Base-by-base conservation (phyloP, 2,888 invertebrate genomes). In the Strigamia crassipes region DNA sequence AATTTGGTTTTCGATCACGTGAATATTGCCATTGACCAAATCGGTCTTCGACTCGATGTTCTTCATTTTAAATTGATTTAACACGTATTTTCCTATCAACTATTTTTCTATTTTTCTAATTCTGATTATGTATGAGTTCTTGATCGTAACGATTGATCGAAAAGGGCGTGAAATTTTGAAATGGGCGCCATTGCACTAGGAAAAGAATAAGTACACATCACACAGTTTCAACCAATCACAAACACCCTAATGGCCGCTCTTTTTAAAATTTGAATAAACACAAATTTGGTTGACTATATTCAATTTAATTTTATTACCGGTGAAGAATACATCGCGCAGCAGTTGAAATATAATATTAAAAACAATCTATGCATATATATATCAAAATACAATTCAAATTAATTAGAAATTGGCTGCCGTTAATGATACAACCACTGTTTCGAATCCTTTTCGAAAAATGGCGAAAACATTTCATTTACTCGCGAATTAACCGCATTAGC, bases 1-100 rank as follows among this genome's bases (percentile, higher is more conserved):
- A 81, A 81, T 81, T 21, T 61, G n/a, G 10, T 66, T 61, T 41
- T 81, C 81, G 31, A 81, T 38, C 1, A n/a, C 5, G n/a, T 66
- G 61, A 8, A 81, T 34, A 38, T 66, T 46, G 3, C 18, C 23
- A 12, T 23, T 27, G 10, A 61, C 4, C 1, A 61, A 3, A 13
- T 27, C 66, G 12, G 1, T 27, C 10, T 15, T 66, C 13, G 66
- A 66, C 2, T 31, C 31, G 10, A 66, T 2, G 66, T 66, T 66
- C 12, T 66, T 66, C 66, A 66, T 66, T 66, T 61, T 61, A 15
- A 18, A n/a, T n/a, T n/a, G n/a, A n/a, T n/a, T n/a, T n/a, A n/a
- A n/a, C n/a, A n/a, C n/a, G n/a, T n/a, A n/a, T n/a, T n/a, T n/a
- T n/a, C n/a, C n/a, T n/a, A n/a, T n/a, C n/a, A n/a, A n/a, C n/a